These are phyloP conservation scores for Oxycera nigricornis DNA, from an alignment of 2,888 invertebrate species.

Conservation along the genomic window DNA sequence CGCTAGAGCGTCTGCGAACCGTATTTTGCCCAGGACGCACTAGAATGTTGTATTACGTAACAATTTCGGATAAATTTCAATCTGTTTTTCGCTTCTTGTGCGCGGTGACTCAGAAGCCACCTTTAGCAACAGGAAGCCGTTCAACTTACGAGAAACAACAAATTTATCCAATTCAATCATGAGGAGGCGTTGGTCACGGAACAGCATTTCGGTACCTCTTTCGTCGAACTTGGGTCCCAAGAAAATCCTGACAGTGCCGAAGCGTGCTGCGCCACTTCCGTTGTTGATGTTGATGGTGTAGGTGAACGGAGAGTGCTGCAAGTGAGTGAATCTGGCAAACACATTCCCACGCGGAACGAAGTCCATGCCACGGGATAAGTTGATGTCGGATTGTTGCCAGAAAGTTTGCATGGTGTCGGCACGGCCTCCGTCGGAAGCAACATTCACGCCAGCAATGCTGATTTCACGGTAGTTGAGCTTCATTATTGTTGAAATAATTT, in stretches of 20 bases:
- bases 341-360: slow-evolving; percentile 79
- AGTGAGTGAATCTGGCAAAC: slow-evolving; percentile 75
- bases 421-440: slow-evolving; percentile 64
- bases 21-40: slow-evolving; percentile 74
- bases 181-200: slow-evolving; percentile 68
- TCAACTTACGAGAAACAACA: slow-evolving; percentile 64
- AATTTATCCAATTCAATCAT: slow-evolving; percentile 77
- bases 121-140: background rate
- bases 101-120: no score
- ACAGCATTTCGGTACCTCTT: slow-evolving; percentile 67
- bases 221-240: slow-evolving; percentile 73
- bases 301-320: slow-evolving; percentile 75
- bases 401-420: slow-evolving; percentile 71
- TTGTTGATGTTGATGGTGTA: slow-evolving; percentile 73
- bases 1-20: slow-evolving; percentile 70
- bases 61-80: background rate
- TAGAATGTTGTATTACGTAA: slow-evolving; percentile 52
- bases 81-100: no score
- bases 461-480: slow-evolving; percentile 63
- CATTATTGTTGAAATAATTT: no score
- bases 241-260: slow-evolving; percentile 73
- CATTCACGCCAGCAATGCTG: slow-evolving; percentile 66
- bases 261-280: slow-evolving; percentile 61
- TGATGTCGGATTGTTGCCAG: slow-evolving; percentile 82
- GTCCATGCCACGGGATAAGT: slow-evolving; percentile 81